Conservation (phyloP, 2,888 invertebrate genomes). For the Kuschelorhynchus macadamiae region DNA sequence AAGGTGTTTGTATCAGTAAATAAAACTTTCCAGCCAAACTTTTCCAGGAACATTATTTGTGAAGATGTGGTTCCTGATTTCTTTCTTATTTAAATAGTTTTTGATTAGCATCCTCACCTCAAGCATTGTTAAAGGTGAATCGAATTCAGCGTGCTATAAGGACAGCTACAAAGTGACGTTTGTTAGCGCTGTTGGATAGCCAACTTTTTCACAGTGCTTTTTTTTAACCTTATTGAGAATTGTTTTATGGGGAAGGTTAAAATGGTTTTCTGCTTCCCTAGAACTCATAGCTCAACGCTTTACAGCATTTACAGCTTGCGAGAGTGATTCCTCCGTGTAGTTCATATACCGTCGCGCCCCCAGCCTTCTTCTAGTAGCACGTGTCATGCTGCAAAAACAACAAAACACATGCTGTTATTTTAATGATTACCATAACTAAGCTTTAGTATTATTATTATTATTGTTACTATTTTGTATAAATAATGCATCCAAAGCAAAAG, state of each 20-base stretch:
- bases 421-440: background rate
- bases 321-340: background rate
- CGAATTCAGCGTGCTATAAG: background rate
- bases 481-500: background rate
- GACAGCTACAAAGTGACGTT: background rate
- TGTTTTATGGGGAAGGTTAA: background rate
- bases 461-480: background rate
- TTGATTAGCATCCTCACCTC: background rate
- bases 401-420: background rate
- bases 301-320: constrained; percentile 1
- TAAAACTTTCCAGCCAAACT: constrained; percentile 5
- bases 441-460: background rate
- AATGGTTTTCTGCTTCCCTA: constrained; percentile 1
- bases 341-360: background rate
- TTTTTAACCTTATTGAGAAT: background rate
- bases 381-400: background rate
- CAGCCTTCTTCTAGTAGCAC: background rate
- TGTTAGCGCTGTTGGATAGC: background rate
- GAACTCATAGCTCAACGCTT: background rate
- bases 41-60: background rate
- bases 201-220: background rate
- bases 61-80: background rate
- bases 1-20: background rate
- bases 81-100: background rate
- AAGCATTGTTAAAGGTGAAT: background rate